phyloP scores from a whole-genome alignment of 2,888 invertebrate species.

The Diarsia brunnea region DNA sequence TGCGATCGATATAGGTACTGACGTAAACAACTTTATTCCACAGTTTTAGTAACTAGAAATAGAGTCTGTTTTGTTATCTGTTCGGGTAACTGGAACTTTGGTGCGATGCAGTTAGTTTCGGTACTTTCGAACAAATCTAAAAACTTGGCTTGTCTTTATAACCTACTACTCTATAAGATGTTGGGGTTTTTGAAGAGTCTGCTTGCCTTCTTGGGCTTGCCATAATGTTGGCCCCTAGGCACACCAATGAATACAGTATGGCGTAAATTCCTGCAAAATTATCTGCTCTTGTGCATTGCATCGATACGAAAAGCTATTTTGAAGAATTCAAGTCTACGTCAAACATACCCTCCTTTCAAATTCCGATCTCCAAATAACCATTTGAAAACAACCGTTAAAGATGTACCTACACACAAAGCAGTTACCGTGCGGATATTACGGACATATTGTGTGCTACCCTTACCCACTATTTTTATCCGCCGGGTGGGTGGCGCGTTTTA shows the following conservation, averaged over 20 bases:
- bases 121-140: too few species aligned
- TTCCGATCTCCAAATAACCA: slow-evolving; percentile 6
- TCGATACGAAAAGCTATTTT: background rate
- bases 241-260: background rate
- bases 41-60: background rate
- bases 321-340: background rate
- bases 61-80: background rate
- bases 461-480: slow-evolving; percentile 81
- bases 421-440: slow-evolving; percentile 72
- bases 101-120: too few species aligned
- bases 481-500: slow-evolving; percentile 88
- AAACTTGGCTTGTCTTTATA: too few species aligned
- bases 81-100: too few species aligned
- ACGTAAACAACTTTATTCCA: background rate
- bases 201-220: too few species aligned
- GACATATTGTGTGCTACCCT: slow-evolving; percentile 70
- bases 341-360: background rate
- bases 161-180: too few species aligned
- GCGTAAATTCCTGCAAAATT: background rate
- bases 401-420: slow-evolving; percentile 47
- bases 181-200: too few species aligned
- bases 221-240: too few species aligned
- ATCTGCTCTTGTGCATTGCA: background rate
- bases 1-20: background rate
- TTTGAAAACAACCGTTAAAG: slow-evolving; percentile 50